These are phyloP conservation scores for Melitaea athalia DNA, from an alignment of 2,888 invertebrate species.

Conservation along the genomic window DNA sequence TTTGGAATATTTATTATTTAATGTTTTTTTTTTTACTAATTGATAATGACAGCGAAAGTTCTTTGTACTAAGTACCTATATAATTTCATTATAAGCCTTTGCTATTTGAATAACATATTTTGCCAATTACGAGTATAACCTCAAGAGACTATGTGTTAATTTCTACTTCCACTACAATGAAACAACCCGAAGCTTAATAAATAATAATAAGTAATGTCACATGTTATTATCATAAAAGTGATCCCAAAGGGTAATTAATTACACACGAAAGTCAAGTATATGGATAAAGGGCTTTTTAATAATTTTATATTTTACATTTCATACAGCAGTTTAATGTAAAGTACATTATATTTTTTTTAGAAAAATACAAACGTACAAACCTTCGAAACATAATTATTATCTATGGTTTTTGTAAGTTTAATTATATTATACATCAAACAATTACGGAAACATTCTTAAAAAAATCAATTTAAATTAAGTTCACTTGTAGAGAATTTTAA, in stretches of 20 bases:
- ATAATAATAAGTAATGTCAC: constrained; percentile 31
- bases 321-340: constrained; percentile 11
- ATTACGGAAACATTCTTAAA: too few relatives aligned
- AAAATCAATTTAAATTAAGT: too few relatives aligned
- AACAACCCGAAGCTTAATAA: constrained; percentile 18
- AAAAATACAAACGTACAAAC: too few relatives aligned
- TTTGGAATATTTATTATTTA: neutral
- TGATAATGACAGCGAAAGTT: neutral
- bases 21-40: neutral
- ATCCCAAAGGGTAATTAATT: constrained; percentile 28
- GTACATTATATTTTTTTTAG: too few relatives aligned
- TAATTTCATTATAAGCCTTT: neutral
- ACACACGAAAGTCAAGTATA: constrained; percentile 32
- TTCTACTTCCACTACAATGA: constrained; percentile 15
- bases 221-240: constrained; percentile 24
- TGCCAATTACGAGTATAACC: neutral
- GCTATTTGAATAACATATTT: neutral
- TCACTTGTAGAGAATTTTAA: too few relatives aligned
- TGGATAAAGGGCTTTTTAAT: constrained; percentile 25
- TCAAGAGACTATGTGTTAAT: constrained; percentile 5
- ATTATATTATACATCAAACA: too few relatives aligned
- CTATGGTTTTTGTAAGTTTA: too few relatives aligned
- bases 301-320: constrained; percentile 21
- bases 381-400: too few relatives aligned
- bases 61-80: neutral